phyloP scores from a whole-genome alignment of 35 echinoderm and acorn worm species.

The Strongylocentrotus purpuratus region DNA sequence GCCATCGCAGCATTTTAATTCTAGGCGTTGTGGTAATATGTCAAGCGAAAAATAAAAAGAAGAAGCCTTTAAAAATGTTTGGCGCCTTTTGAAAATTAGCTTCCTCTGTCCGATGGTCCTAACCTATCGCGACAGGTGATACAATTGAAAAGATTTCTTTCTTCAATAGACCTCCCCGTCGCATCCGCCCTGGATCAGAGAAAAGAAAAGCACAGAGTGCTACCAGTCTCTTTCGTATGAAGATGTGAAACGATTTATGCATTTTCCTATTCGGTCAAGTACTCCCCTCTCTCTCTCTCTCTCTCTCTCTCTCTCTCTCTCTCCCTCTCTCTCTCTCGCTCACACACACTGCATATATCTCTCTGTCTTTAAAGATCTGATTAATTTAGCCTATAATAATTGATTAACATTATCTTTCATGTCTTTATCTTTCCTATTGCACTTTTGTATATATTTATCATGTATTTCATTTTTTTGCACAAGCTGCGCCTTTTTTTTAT shows the following conservation, averaged over 20 bases:
- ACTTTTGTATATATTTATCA: too few relatives aligned
- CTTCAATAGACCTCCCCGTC: not conserved
- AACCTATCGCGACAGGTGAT: not conserved
- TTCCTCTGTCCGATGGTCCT: not conserved
- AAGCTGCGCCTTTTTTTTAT: too few relatives aligned
- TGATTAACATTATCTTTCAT: too few relatives aligned
- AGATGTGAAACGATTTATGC: not conserved
- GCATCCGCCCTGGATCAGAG: not conserved
- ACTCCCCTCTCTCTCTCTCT: not conserved
- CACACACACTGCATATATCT: too few relatives aligned
- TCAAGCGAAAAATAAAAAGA: not conserved
- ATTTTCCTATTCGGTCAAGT: not conserved
- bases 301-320: not conserved
- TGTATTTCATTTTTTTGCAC: too few relatives aligned
- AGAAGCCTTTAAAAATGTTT: too few relatives aligned
- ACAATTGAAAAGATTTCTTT: not conserved
- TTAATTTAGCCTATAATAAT: too few relatives aligned
- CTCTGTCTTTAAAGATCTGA: too few relatives aligned
- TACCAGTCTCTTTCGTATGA: not conserved
- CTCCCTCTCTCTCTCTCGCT: too few relatives aligned
- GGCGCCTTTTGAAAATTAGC: not conserved
- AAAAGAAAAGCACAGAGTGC: not conserved
- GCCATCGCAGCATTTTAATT: not conserved
- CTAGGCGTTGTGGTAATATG: not conserved
- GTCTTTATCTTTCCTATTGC: too few relatives aligned